Conservation (phyloP, 2,888 invertebrate genomes). For the Ernsta delagoae region DNA sequence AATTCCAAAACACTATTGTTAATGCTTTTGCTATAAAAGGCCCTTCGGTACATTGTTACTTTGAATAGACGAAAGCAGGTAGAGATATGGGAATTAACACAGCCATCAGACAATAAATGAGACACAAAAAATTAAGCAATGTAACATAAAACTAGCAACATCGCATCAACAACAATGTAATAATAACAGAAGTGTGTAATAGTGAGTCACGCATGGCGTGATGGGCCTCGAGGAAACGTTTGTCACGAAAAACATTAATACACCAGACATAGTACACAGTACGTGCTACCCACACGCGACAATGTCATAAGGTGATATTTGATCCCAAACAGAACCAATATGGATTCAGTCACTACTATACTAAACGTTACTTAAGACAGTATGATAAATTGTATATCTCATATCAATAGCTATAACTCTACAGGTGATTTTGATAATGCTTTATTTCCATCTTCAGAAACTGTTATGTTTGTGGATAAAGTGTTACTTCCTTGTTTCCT, state of each 20-base stretch:
- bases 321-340: constrained; percentile 31
- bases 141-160: constrained; percentile 4
- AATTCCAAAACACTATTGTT: background rate
- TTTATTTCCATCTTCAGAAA: background rate
- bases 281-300: constrained; percentile 44
- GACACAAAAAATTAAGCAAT: constrained; percentile 6
- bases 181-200: constrained; percentile 55
- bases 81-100: constrained; percentile 1
- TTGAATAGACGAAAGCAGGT: constrained; percentile 5
- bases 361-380: no score
- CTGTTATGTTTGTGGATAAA: background rate
- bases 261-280: constrained; percentile 34
- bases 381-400: background rate
- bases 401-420: background rate
- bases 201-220: constrained; percentile 70
- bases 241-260: constrained; percentile 66
- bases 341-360: constrained; percentile 28
- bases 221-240: constrained; percentile 64
- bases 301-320: constrained; percentile 45
- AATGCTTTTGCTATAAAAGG: background rate
- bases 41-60: background rate
- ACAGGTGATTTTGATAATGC: background rate
- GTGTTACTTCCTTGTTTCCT: constrained; percentile 23
- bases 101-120: background rate
- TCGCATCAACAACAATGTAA: constrained; percentile 8